A percentile compares a stretch with the other conserved stretches of the same genome.
Evolutionary conservation across 1,140 invertebrate species (phyloP).

Genomic region (Pogonognathellus flavescens): DNA sequence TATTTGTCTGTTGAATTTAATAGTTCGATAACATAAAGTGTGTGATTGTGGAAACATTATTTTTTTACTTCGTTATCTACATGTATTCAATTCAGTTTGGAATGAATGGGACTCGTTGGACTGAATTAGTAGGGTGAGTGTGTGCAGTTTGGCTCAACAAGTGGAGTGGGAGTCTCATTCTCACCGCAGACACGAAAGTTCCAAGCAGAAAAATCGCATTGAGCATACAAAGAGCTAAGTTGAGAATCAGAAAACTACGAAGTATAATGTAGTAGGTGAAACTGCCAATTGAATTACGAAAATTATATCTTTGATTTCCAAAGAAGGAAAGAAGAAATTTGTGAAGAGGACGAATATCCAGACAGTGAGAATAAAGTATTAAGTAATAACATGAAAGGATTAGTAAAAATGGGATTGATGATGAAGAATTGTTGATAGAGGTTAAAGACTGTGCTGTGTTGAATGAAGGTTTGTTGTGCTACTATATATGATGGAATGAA

Average conservation of each 20-base stretch:
- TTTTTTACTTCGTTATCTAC: conserved; percentile 28
- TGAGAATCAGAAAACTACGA: background rate
- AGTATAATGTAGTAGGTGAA: too few relatives aligned
- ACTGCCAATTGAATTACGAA: background rate
- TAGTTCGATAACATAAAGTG: background rate
- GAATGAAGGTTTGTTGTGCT: background rate
- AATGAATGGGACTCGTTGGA: conserved; percentile 10
- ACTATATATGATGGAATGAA: too few relatives aligned
- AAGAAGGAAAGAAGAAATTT: background rate
- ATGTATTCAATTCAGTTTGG: background rate
- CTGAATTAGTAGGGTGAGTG: background rate
- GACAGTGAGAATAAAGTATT: background rate
- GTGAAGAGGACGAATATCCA: background rate
- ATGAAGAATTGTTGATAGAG: background rate
- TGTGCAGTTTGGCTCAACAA: conserved; percentile 34
- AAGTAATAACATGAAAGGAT: background rate
- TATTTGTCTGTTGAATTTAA: background rate
- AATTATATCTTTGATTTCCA: background rate
- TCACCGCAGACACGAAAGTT: background rate
- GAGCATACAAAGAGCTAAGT: background rate
- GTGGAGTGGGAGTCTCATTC: conserved; percentile 13
- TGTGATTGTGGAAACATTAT: background rate
- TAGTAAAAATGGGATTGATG: background rate
- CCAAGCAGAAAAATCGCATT: background rate
- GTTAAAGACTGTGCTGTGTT: background rate